Base-by-base conservation (phyloP, 2,113 vertebrate species). In the Seriola quinqueradiata region DNA sequence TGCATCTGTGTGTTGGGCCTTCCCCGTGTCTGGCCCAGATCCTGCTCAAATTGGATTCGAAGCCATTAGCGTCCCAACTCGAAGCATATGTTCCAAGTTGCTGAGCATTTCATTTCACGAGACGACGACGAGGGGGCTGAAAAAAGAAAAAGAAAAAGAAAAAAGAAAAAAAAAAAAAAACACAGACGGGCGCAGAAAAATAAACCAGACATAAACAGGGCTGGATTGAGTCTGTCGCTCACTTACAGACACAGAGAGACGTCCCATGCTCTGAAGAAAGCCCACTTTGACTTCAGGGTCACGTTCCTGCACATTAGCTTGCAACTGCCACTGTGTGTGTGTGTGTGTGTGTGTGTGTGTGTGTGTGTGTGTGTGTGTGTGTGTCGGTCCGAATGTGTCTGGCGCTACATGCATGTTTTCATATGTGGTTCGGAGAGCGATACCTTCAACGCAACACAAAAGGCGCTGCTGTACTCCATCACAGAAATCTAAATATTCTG, bases 11-110 rank as follows among this genome's bases (percentile, higher is more conserved):
- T 48, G 60, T 70, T 65, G 28, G 57, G 70, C 63, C 75, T 74
- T 75, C 77, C 75, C 28, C 61, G 75, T 87, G 87, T 82, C 88
- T 89, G 75, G 78, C 84, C 72, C 73, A 81, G 71, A 87, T 90
- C 86, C 81, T 63, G 59, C 83, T 87, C 83, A 87, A 92, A 90
- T 89, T 92, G 86, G 86, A 92, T 87, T 89, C 76, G 64, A 86
- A 77, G 86, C 80, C 83, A 92, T 92, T 93, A 90, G 79, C 36
- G 87, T 82, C 74, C 84, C 88, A 90, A 93, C 90, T 92, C 40
- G 61, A 93, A 93, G 90, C 94, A 94, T 90, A 87, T 91, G 91
- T 82, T 92, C 83, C 82, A 74, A 91, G 92, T 85, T 93, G 91
- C 88, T 79, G 79, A 92, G 90, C 83, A 81, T 92, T 94, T 90